Evolutionary conservation across 2,113 vertebrate species (phyloP).

Genomic region (Chaetorhynchus papuensis): DNA sequence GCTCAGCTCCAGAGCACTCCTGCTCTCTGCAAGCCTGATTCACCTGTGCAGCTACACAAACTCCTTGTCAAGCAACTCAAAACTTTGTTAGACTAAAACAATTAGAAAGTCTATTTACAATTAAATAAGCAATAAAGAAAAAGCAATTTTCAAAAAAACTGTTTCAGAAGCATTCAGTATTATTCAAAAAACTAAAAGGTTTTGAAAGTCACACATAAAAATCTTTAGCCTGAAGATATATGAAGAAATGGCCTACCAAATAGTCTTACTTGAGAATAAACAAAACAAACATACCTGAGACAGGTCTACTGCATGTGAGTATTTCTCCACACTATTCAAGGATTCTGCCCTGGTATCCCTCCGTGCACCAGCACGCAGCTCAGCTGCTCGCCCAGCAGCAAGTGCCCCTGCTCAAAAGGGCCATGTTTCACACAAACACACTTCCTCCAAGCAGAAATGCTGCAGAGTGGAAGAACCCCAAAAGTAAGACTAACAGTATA

Average conservation of each 20-base stretch:
- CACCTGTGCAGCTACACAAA: not conserved
- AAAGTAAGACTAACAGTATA: accelerated
- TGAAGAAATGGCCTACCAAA: not conserved
- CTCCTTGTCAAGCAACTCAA: not conserved
- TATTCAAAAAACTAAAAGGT: not conserved
- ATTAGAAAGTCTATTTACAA: not conserved
- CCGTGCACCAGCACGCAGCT: not conserved
- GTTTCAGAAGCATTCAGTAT: not conserved
- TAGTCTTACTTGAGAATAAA: not conserved
- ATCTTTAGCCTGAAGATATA: not conserved
- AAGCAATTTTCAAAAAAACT: not conserved
- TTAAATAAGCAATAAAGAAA: not conserved
- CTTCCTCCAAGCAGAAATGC: not conserved
- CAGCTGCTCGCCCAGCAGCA: not conserved
- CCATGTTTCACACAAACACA: not conserved
- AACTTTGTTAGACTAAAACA: not conserved
- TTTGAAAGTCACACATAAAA: not conserved
- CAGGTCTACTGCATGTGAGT: not conserved
- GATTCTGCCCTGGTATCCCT: no score
- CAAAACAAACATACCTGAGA: not conserved
- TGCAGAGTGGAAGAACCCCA: not conserved
- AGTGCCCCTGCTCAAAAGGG: not conserved
- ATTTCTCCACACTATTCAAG: not conserved
- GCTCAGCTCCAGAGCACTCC: not conserved
- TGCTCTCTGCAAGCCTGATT: not conserved